These are phyloP conservation scores for Coboldia fuscipes DNA, from an alignment of 1,140 invertebrate genomes.

Conservation along the genomic window DNA sequence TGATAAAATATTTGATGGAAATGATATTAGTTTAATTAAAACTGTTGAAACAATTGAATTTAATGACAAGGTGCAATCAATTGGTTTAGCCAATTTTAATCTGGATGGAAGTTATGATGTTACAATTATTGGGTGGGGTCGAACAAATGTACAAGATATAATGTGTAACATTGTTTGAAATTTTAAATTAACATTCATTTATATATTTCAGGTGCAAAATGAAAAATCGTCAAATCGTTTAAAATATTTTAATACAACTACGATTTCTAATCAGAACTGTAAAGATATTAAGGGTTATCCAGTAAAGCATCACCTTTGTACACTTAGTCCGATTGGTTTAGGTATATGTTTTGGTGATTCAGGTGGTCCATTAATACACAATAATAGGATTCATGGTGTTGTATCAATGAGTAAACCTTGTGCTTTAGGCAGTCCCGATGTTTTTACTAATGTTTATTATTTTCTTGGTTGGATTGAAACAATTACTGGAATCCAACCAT, in stretches of 20 bases:
- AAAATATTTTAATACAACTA: constrained; percentile 3
- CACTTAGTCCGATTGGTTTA: constrained; percentile 5
- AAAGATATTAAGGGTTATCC: not conserved
- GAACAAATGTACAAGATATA: not conserved
- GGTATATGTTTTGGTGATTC: constrained; percentile 12
- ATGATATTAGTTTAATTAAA: not conserved
- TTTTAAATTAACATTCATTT: not conserved
- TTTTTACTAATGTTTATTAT: constrained; percentile 30
- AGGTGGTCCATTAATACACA: constrained; percentile 21
- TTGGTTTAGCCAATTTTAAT: not conserved
- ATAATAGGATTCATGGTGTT: constrained; percentile 23
- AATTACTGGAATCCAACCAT: no score
- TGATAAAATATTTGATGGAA: not conserved
- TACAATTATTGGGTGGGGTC: not conserved
- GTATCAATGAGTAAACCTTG: no score
- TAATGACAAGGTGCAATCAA: no score
- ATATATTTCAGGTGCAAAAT: not conserved
- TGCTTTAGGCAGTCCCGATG: constrained; percentile 34
- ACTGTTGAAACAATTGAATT: not conserved
- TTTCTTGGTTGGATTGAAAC: no score
- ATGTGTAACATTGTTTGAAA: not conserved
- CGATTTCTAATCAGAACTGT: constrained; percentile 4
- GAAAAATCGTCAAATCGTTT: constrained; percentile 3
- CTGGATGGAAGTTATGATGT: not conserved
- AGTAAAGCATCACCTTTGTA: constrained; percentile 12